Conservation (phyloP, 2,888 invertebrate genomes). For the Hypselothyrea guttata region DNA sequence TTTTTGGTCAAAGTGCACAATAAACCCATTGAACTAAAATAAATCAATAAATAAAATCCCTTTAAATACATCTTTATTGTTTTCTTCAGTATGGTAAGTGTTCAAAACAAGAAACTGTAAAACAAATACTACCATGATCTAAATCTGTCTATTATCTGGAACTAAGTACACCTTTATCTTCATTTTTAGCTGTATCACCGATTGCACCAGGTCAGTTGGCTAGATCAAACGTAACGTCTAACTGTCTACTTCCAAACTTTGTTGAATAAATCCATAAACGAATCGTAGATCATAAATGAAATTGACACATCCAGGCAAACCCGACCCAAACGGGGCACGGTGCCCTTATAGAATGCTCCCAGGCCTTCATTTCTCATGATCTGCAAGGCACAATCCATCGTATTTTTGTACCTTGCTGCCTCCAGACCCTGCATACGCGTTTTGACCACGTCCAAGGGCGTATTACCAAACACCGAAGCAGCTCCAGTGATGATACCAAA, state of each 20-base stretch:
- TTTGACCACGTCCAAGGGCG: constrained; percentile 99
- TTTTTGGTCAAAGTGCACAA: no score
- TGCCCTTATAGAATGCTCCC: constrained; percentile 98
- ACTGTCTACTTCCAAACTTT: constrained; percentile 86
- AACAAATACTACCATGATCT: no score
- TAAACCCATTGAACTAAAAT: no score
- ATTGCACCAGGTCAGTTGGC: no score
- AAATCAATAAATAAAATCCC: no score
- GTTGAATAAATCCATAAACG: constrained; percentile 98
- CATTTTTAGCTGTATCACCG: no score
- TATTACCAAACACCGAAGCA: constrained; percentile 98
- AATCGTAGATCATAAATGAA: constrained; percentile 99
- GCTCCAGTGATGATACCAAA: constrained; percentile 98
- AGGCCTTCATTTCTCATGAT: constrained; percentile 97
- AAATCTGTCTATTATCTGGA: no score
- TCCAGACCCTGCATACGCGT: constrained; percentile 99
- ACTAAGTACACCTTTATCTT: no score
- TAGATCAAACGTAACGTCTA: constrained; percentile 33
- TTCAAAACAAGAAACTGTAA: no score
- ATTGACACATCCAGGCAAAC: constrained; percentile 99
- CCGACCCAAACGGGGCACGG: constrained; percentile 96
- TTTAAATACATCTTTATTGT: no score
- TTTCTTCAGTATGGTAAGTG: no score
- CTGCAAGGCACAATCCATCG: constrained; percentile 94
- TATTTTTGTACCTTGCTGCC: constrained; percentile 96